phyloP scores from a whole-genome alignment of 1,140 invertebrate genomes.

The Aphaenogaster rudis region DNA sequence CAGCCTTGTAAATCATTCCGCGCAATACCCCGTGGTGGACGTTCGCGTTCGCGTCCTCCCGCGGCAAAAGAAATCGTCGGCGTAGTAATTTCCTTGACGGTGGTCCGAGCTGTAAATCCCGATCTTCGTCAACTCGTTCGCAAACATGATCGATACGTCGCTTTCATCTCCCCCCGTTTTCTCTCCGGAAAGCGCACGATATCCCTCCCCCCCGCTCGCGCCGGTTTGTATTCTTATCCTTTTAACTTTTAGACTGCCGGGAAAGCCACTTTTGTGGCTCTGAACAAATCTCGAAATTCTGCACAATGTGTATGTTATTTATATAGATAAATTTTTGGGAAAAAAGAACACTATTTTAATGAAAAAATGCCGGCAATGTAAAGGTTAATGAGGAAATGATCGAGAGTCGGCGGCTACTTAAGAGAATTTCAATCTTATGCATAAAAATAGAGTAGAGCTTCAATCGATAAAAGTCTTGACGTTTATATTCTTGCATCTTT shows the following conservation, averaged over 20 bases:
- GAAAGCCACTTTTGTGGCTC: too few species aligned
- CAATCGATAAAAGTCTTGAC: not conserved
- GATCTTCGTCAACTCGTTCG: constrained; percentile 47
- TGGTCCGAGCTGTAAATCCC: constrained; percentile 45
- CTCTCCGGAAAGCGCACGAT: not conserved
- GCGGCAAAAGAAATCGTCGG: constrained; percentile 60
- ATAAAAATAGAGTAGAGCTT: not conserved
- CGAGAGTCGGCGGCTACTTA: not conserved
- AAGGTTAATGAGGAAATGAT: not conserved
- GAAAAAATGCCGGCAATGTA: too few species aligned
- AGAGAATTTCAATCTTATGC: not conserved
- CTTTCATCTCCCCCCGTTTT: constrained; percentile 5
- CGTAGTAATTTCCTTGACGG: constrained; percentile 64
- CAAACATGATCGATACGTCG: constrained; percentile 7
- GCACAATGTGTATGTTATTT: too few species aligned
- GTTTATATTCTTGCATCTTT: not conserved
- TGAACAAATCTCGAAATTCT: too few species aligned
- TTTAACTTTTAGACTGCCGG: not conserved
- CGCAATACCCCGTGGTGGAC: constrained; percentile 62
- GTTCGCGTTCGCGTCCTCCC: constrained; percentile 49
- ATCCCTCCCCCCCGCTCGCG: not conserved
- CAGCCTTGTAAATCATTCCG: constrained; percentile 76
- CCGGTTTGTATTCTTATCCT: not conserved
- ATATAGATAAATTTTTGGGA: too few species aligned
- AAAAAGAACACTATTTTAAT: too few species aligned